Evolutionary conservation across 1,140 invertebrate species (phyloP).

Genomic region (Calosoma granatense): DNA sequence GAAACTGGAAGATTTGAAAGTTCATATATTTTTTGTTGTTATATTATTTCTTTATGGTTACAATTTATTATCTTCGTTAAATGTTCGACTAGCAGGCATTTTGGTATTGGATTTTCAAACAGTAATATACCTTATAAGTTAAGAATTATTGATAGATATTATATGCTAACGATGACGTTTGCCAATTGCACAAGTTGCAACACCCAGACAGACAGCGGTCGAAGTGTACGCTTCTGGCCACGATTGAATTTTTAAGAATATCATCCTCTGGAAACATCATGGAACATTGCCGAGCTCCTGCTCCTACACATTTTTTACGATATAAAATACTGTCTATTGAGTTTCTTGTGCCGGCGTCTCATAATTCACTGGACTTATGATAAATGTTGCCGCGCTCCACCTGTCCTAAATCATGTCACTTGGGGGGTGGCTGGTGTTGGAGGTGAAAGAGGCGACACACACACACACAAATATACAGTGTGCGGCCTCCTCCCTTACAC

Average conservation of each 20-base stretch:
- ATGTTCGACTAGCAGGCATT: background rate
- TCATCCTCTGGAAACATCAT: too few species aligned
- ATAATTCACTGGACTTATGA: conserved; percentile 4
- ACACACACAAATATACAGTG: background rate
- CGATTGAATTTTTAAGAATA: too few species aligned
- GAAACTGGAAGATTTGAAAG: background rate
- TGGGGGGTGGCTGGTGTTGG: too few species aligned
- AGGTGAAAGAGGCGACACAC: background rate
- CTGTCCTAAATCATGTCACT: conserved; percentile 8
- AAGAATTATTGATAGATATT: too few species aligned
- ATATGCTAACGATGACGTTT: too few species aligned
- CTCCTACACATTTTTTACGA: conserved; percentile 2
- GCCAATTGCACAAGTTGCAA: too few species aligned
- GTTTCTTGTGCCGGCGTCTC: background rate
- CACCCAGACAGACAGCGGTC: too few species aligned
- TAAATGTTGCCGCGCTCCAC: background rate
- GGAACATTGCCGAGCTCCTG: too few species aligned
- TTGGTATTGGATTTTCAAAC: too few species aligned
- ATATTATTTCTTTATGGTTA: background rate
- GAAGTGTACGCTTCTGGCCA: too few species aligned
- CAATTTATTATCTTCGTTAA: background rate
- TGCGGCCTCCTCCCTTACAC: background rate
- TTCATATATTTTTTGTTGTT: background rate
- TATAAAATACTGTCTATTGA: conserved; percentile 8
- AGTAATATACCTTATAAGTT: too few species aligned